These are phyloP conservation scores for Neria commutata DNA, from an alignment of 2,888 invertebrate genomes.

Conservation along the genomic window DNA sequence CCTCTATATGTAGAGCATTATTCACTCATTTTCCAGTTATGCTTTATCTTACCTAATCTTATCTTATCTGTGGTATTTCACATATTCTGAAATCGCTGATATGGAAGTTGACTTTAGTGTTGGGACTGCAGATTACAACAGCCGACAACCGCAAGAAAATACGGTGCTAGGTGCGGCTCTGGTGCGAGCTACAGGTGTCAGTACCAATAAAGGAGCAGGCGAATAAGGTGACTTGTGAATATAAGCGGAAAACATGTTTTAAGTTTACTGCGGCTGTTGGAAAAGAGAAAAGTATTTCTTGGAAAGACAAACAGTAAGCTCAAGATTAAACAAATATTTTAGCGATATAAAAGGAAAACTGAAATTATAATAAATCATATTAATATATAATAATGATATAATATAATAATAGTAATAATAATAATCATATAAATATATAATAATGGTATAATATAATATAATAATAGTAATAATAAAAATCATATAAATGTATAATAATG, in stretches of 20 bases:
- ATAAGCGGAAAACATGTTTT: neutral
- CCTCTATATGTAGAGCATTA: no score
- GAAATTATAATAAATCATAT: neutral
- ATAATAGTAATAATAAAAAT: no score
- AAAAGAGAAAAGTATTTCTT: neutral
- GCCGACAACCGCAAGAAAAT: neutral
- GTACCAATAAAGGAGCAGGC: conserved; percentile 49
- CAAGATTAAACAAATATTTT: neutral
- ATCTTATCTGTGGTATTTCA: conserved; percentile 34
- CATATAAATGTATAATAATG: no score
- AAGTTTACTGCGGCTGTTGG: neutral
- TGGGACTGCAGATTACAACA: conserved; percentile 34
- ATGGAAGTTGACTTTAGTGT: conserved; percentile 31
- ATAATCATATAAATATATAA: no score
- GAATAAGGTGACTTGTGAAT: conserved; percentile 44
- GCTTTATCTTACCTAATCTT: conserved; percentile 37
- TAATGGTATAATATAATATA: no score
- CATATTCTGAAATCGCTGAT: conserved; percentile 6
- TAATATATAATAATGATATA: neutral
- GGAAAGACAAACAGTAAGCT: neutral
- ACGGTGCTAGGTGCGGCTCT: conserved; percentile 36
- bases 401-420: no score
- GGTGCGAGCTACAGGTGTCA: conserved; percentile 30
- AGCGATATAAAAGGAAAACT: conserved; percentile 1
- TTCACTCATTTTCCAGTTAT: conserved; percentile 33